Percentiles rank a stretch among this genome's conserved stretches.
Evolutionary conservation across 2,113 vertebrate genomes (phyloP).

Genomic region (Nasalis larvatus): DNA sequence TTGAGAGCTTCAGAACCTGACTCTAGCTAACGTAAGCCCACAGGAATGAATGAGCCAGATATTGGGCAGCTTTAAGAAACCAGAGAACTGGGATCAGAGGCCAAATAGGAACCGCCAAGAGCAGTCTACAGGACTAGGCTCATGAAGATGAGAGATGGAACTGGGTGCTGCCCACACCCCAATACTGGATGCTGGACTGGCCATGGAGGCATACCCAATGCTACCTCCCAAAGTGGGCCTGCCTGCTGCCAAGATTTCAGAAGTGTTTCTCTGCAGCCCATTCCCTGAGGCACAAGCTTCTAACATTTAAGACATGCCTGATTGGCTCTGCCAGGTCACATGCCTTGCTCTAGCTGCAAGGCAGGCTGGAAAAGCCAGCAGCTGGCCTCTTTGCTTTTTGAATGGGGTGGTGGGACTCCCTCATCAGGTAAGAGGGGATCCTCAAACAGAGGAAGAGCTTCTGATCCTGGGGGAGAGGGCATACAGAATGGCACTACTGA

Average conservation of each 20-base stretch:
- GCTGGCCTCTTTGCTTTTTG: background rate
- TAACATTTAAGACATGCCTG: rapidly evolving
- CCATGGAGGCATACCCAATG: no score
- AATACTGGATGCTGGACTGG: rapidly evolving
- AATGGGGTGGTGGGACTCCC: no score
- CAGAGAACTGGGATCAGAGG: background rate
- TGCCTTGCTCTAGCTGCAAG: background rate
- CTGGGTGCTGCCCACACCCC: background rate
- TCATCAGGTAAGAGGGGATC: rapidly evolving
- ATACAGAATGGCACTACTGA: rapidly evolving
- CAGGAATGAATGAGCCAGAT: rapidly evolving
- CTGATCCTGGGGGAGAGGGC: no score
- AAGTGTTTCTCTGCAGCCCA: background rate
- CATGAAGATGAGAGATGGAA: rapidly evolving
- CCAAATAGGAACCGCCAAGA: rapidly evolving
- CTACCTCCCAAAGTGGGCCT: background rate
- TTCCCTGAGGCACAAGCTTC: background rate
- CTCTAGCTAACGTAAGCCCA: rapidly evolving
- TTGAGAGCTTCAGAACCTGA: no score
- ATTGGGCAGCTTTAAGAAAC: rapidly evolving
- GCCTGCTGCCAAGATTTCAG: background rate
- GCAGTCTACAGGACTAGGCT: no score
- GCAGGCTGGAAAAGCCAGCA: background rate
- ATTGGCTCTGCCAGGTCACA: background rate
- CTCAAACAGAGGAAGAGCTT: no score